Conservation (phyloP, 2,113 vertebrate genomes). For the Narcine bancroftii region DNA sequence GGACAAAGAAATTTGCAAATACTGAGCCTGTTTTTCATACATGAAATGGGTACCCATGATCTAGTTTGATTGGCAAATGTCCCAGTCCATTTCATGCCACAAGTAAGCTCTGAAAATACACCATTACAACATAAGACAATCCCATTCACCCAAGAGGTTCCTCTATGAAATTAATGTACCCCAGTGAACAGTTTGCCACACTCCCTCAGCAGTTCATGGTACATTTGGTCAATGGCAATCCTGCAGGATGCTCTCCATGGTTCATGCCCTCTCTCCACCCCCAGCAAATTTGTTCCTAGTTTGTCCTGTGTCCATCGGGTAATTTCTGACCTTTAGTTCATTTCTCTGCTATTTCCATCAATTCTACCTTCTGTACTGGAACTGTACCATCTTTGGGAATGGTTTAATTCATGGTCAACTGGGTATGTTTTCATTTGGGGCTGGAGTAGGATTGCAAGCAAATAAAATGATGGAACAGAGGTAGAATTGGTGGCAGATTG, state of each 20-base stretch:
- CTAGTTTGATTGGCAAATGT: neutral
- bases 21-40: neutral
- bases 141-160: too few species aligned
- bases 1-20: neutral
- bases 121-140: too few species aligned
- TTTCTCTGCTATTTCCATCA: neutral
- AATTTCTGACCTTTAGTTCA: neutral
- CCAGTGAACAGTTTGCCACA: neutral
- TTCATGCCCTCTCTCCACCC: neutral
- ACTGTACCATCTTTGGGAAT: neutral
- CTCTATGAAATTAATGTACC: too few species aligned
- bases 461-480: neutral
- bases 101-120: neutral
- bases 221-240: neutral
- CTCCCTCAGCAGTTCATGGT: neutral
- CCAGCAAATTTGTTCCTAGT: neutral
- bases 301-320: neutral
- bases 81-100: neutral
- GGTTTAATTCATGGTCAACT: neutral
- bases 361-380: neutral
- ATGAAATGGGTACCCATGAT: neutral
- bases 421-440: neutral
- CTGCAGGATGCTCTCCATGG: neutral
- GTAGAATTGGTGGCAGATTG: neutral
- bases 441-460: neutral